These are phyloP conservation scores for Aphodius sticticus DNA, from an alignment of 2,888 invertebrate genomes.

Conservation along the genomic window DNA sequence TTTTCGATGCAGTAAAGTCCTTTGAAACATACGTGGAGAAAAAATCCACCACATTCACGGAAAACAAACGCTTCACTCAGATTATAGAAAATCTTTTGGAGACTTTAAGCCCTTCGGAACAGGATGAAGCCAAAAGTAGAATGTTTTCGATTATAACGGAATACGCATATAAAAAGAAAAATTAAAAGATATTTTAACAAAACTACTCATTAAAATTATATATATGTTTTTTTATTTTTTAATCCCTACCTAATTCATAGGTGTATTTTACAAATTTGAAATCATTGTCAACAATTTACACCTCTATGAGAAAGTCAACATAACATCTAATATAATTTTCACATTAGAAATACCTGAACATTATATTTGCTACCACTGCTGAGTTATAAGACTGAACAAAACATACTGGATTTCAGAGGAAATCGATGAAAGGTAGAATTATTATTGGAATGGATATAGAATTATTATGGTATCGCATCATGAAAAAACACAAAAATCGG, in stretches of 20 bases:
- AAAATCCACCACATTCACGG: background rate
- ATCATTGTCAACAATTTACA: background rate
- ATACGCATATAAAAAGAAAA: background rate
- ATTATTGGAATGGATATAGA: no score
- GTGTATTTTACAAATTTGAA: background rate
- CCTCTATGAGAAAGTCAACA: background rate
- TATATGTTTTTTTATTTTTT: background rate
- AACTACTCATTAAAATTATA: background rate
- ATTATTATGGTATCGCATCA: no score
- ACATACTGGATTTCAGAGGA: no score
- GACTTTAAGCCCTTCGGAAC: background rate
- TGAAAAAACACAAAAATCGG: no score
- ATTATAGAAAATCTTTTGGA: background rate
- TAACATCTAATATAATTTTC: background rate
- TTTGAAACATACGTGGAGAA: background rate
- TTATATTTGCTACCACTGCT: background rate
- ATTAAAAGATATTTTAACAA: background rate
- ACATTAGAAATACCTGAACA: background rate
- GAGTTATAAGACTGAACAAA: no score
- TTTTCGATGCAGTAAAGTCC: background rate
- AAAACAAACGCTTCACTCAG: background rate
- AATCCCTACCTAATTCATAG: background rate
- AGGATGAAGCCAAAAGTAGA: background rate
- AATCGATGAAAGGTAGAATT: no score
- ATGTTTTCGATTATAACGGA: background rate